A percentile compares a stretch with the other conserved stretches of the same genome.
Evolutionary conservation across 2,797 vertebrate genomes (phyloP).

Genomic region (Falco berigora): DNA sequence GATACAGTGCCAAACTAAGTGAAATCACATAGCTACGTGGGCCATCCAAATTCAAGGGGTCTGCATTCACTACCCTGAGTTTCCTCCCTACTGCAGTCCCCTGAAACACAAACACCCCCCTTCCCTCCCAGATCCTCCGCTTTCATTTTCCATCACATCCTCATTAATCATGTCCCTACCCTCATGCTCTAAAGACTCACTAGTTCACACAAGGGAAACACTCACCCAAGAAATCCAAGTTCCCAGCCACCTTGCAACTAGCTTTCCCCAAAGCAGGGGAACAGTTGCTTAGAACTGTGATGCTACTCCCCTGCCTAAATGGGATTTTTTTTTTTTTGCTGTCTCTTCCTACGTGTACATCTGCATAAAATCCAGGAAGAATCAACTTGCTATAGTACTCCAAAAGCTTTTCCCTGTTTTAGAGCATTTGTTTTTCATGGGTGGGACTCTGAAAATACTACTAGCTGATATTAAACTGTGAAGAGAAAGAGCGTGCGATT

Average conservation of each 20-base stretch:
- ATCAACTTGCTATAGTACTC: background rate
- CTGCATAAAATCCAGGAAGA: background rate
- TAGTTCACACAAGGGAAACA: background rate
- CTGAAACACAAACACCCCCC: background rate
- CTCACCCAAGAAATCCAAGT: background rate
- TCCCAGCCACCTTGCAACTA: background rate
- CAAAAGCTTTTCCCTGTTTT: background rate
- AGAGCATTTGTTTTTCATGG: background rate
- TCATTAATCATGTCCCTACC: background rate
- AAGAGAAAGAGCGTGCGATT: background rate
- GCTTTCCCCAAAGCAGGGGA: background rate
- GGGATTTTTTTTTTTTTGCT: background rate
- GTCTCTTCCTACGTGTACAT: background rate
- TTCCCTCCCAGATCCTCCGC: background rate
- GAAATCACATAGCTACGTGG: background rate
- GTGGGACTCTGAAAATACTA: background rate
- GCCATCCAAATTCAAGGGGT: background rate
- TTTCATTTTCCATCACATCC: background rate
- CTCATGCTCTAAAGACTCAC: background rate
- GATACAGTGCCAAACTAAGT: background rate
- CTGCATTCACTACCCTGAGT: background rate
- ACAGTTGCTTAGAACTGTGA: background rate
- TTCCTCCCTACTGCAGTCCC: background rate
- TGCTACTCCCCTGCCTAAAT: background rate
- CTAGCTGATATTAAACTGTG: background rate